Evolutionary conservation across 2,797 vertebrate species (phyloP).

Genomic region (Falco biarmicus): DNA sequence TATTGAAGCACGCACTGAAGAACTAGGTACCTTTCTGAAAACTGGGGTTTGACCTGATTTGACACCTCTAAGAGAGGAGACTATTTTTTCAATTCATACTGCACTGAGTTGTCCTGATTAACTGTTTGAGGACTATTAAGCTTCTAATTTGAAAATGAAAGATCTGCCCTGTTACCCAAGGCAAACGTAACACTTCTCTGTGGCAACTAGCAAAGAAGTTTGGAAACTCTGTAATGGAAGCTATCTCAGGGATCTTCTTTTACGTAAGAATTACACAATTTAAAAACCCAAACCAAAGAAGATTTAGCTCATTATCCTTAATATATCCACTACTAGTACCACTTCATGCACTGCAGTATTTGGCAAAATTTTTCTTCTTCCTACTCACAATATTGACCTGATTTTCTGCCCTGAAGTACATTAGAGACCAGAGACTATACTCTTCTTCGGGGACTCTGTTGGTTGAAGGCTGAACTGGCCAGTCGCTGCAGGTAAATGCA

Average conservation of each 20-base stretch:
- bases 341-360: not conserved
- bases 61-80: not conserved
- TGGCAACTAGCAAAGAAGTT: not conserved
- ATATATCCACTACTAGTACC: not conserved
- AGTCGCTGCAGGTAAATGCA: not conserved
- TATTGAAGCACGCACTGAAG: not conserved
- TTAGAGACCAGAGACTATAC: not conserved
- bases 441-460: not conserved
- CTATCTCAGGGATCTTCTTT: not conserved
- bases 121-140: not conserved
- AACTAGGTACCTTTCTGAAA: not conserved
- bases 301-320: not conserved
- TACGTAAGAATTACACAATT: not conserved
- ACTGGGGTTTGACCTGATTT: not conserved
- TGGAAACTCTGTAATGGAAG: not conserved
- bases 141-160: not conserved
- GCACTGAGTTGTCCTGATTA: not conserved
- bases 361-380: not conserved
- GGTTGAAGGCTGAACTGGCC: not conserved
- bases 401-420: not conserved
- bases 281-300: not conserved
- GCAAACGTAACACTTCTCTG: not conserved
- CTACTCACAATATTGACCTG: not conserved
- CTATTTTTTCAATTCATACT: not conserved
- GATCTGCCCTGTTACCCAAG: not conserved